phyloP scores from a whole-genome alignment of 92 coral and sea anemone genomes.

The Parazoanthus darwini region DNA sequence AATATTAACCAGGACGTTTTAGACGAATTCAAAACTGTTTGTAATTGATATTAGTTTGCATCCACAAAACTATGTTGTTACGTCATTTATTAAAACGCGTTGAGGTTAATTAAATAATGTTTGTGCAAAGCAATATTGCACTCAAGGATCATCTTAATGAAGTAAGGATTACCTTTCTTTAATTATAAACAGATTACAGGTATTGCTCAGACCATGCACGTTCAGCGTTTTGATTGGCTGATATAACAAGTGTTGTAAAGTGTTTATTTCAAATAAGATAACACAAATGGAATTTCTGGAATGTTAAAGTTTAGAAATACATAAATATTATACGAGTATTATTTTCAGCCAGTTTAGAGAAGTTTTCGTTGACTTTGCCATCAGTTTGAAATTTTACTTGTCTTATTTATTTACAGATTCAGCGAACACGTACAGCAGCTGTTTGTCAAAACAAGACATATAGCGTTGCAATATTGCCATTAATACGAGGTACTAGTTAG shows the following conservation, averaged over 20 bases:
- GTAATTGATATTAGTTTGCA: neutral
- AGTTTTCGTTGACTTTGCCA: neutral
- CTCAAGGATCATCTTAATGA: neutral
- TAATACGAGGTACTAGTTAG: neutral
- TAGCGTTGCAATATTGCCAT: neutral
- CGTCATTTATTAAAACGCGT: neutral
- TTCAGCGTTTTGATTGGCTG: neutral
- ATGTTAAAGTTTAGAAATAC: neutral
- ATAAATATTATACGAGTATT: too few relatives aligned
- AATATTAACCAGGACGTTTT: too few relatives aligned
- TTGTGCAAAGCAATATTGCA: neutral
- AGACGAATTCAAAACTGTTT: neutral
- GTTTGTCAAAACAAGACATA: neutral
- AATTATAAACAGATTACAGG: too few relatives aligned
- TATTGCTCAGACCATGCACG: neutral
- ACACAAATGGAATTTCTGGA: neutral
- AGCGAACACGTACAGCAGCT: neutral
- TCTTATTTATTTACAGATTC: neutral
- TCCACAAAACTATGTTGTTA: neutral
- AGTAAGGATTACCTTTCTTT: too few relatives aligned
- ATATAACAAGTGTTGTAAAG: neutral
- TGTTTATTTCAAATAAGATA: neutral
- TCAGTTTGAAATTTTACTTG: too few relatives aligned
- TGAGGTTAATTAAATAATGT: neutral
- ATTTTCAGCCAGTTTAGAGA: neutral